phyloP scores from a whole-genome alignment of 2,113 vertebrate genomes.

The Osmerus eperlanus region DNA sequence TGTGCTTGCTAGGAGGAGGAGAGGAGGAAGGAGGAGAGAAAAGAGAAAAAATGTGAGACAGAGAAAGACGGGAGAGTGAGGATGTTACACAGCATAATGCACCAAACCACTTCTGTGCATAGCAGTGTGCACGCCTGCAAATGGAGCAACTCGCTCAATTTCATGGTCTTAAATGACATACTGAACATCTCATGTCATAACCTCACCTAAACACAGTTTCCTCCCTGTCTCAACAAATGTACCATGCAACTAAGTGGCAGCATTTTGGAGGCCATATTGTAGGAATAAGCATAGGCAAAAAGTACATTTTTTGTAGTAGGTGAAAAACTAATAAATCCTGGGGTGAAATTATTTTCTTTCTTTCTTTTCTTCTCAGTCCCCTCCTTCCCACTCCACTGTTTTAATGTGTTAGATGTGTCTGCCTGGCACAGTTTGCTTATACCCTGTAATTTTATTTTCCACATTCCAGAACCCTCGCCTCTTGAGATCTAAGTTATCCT shows the following conservation, averaged over 20 bases:
- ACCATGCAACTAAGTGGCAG: no score
- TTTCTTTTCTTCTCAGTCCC: neutral
- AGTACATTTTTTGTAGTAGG: no score
- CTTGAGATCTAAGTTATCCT: neutral
- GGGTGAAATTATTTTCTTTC: neutral
- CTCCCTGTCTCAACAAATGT: no score
- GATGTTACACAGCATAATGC: neutral
- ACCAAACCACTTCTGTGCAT: constrained; percentile 7
- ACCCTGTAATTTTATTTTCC: neutral
- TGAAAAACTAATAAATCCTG: neutral
- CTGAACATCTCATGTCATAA: neutral
- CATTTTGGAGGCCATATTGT: no score
- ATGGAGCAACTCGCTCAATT: constrained; percentile 17
- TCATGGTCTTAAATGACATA: constrained; percentile 4
- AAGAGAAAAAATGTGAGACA: neutral
- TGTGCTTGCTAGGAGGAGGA: neutral
- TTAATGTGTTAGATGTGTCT: neutral
- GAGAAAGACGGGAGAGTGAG: neutral
- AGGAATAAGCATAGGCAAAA: no score
- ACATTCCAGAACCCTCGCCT: neutral
- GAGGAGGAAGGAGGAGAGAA: neutral
- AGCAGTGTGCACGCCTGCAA: constrained; percentile 3
- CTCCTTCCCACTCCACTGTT: neutral
- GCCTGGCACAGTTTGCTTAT: neutral
- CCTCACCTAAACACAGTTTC: neutral